Conservation (phyloP, 2,797 vertebrate genomes). For the Bucorvus abyssinicus region DNA sequence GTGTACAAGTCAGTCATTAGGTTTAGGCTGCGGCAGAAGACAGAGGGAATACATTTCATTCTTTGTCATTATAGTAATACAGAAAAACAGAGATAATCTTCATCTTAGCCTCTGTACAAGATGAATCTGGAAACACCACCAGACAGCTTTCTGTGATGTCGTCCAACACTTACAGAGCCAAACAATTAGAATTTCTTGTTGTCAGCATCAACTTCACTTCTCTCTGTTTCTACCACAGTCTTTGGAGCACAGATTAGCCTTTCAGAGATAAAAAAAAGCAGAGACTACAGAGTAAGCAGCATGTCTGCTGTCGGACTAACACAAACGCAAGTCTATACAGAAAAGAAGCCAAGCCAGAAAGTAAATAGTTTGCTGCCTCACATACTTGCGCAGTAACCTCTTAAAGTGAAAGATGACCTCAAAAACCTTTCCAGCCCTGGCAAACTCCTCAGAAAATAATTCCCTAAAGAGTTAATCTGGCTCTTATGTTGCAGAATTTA, state of each 20-base stretch:
- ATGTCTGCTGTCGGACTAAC: background rate
- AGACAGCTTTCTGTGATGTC: background rate
- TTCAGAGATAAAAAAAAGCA: background rate
- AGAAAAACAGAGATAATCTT: background rate
- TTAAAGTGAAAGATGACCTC: background rate
- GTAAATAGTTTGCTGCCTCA: background rate
- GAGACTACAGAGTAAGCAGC: background rate
- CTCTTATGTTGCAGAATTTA: background rate
- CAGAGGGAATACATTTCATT: background rate
- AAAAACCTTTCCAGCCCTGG: background rate
- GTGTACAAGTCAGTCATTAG: background rate
- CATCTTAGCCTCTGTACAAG: background rate
- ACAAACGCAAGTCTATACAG: background rate
- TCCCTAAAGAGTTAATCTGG: background rate
- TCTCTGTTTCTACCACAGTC: background rate
- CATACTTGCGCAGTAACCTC: background rate
- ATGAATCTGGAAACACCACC: background rate
- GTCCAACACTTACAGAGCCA: background rate
- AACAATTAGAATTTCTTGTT: background rate
- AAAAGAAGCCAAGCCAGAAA: conserved; percentile 25
- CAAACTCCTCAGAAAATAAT: background rate
- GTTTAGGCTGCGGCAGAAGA: background rate
- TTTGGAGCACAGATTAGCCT: background rate
- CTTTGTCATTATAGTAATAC: background rate
- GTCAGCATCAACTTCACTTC: background rate